phyloP scores from a whole-genome alignment of 2,797 vertebrate species.

The Rhinella marina region DNA sequence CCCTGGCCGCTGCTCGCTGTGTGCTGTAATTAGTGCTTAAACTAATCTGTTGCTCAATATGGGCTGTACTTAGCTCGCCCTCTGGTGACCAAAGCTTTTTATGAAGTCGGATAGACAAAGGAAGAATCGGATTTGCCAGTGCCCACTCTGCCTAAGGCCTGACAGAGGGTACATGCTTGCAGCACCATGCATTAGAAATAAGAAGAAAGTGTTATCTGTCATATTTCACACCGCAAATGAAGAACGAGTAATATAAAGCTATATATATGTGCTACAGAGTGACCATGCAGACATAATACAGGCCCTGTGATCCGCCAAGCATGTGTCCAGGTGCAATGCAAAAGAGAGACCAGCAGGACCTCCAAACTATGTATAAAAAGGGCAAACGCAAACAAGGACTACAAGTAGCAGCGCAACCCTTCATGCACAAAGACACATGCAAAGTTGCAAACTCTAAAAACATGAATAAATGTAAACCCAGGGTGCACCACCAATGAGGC shows the following conservation, averaged over 20 bases:
- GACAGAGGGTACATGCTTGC: not conserved
- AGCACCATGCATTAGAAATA: not conserved
- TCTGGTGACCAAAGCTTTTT: conserved; percentile 58
- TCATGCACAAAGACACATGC: no score
- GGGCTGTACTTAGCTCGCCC: conserved; percentile 58
- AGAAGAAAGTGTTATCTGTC: not conserved
- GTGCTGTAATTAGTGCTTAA: conserved; percentile 33
- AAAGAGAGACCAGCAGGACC: no score
- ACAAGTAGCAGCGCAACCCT: no score
- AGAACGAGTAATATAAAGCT: not conserved
- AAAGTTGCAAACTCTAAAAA: no score
- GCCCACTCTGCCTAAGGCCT: not conserved
- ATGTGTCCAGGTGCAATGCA: no score
- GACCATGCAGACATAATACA: no score
- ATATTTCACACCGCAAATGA: not conserved
- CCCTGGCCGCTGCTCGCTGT: conserved; percentile 9
- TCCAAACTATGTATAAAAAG: no score
- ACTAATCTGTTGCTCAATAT: conserved; percentile 29
- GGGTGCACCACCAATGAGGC: no score
- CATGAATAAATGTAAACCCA: no score
- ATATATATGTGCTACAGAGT: not conserved
- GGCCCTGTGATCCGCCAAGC: no score
- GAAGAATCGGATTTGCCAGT: not conserved
- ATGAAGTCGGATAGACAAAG: conserved; percentile 18
- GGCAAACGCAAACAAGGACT: no score